phyloP scores from a whole-genome alignment of 1,140 invertebrate species.

The Panulirus ornatus region DNA sequence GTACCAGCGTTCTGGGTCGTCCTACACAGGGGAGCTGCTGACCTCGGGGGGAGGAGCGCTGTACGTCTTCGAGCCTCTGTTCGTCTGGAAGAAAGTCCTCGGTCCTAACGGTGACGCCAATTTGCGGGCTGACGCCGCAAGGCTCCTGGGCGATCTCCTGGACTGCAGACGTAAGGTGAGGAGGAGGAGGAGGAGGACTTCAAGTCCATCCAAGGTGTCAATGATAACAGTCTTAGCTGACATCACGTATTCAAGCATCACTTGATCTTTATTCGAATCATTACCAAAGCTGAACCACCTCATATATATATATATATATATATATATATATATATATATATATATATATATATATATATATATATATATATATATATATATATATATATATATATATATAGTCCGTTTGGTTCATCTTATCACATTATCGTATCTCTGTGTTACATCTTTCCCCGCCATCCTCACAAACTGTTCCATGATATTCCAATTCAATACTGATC shows the following conservation, averaged over 20 bases:
- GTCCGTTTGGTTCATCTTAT: too few relatives aligned
- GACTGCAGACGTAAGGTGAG: slow-evolving; percentile 64
- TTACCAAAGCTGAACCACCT: neutral
- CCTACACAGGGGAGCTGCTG: slow-evolving; percentile 66
- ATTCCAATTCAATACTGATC: too few relatives aligned
- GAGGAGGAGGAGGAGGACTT: neutral
- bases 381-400: too few relatives aligned
- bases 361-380: too few relatives aligned
- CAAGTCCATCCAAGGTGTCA: neutral
- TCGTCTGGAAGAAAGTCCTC: slow-evolving; percentile 17
- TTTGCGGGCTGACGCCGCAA: neutral
- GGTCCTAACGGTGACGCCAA: slow-evolving; percentile 4
- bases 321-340: neutral
- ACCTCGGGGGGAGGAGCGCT: slow-evolving; percentile 55
- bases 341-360: neutral
- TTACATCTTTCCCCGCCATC: too few relatives aligned
- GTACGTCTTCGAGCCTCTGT: slow-evolving; percentile 69
- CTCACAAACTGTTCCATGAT: too few relatives aligned
- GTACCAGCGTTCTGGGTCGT: slow-evolving; percentile 50
- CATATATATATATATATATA: slow-evolving; percentile 13
- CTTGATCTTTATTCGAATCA: too few relatives aligned
- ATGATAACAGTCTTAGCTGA: neutral
- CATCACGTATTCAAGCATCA: neutral
- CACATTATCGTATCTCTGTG: too few relatives aligned
- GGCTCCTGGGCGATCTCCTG: slow-evolving; percentile 49